Conservation (phyloP, 2,888 invertebrate genomes). For the Heliconius sara region DNA sequence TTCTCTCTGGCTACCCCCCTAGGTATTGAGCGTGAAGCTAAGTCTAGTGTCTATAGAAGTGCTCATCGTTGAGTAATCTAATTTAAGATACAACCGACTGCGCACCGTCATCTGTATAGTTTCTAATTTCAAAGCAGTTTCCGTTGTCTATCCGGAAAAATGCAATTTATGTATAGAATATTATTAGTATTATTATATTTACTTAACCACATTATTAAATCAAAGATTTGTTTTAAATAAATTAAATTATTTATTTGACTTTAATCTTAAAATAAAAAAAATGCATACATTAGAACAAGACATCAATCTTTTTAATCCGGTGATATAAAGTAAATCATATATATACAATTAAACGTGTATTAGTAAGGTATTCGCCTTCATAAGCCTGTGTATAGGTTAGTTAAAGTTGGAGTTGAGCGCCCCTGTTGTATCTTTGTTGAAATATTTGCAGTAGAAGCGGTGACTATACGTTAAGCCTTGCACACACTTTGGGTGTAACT, state of each 20-base stretch:
- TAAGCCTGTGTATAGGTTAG: conserved; percentile 70
- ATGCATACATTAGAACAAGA: neutral
- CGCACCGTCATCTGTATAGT: too few relatives aligned
- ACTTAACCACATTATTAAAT: neutral
- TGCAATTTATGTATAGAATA: neutral
- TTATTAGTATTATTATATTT: neutral
- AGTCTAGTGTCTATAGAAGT: too few relatives aligned
- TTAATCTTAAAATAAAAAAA: neutral
- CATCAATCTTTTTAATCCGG: neutral
- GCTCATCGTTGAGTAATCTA: too few relatives aligned
- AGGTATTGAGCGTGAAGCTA: too few relatives aligned
- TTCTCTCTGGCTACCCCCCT: too few relatives aligned
- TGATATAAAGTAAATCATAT: conserved; percentile 30
- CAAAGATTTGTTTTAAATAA: neutral
- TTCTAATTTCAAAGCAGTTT: neutral
- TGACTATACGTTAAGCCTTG: conserved; percentile 59
- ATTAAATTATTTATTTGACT: neutral
- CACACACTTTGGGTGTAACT: conserved; percentile 50
- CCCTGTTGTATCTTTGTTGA: conserved; percentile 80
- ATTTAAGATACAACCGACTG: too few relatives aligned
- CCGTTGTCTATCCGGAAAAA: too few relatives aligned
- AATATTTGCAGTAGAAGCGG: conserved; percentile 80
- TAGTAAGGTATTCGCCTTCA: conserved; percentile 55
- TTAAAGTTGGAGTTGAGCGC: conserved; percentile 74
- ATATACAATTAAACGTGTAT: conserved; percentile 53